phyloP scores from a whole-genome alignment of 2,888 invertebrate species.

The Odontocerum albicorne region DNA sequence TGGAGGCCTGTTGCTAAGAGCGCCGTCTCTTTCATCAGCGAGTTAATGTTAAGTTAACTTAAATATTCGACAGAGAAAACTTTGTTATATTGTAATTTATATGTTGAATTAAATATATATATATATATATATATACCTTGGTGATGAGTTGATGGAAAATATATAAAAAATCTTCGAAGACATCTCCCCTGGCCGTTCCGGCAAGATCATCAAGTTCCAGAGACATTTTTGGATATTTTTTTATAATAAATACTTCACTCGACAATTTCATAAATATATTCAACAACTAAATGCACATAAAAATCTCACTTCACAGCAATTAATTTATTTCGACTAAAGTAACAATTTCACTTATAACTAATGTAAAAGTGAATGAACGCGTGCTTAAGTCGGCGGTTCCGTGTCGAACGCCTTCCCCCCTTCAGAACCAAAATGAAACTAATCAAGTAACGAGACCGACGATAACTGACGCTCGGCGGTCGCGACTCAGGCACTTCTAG shows the following conservation, averaged over 20 bases:
- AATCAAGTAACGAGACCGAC: too few relatives aligned
- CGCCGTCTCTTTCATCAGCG: neutral
- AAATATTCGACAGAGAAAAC: neutral
- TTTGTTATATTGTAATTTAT: neutral
- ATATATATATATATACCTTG: constrained; percentile 14
- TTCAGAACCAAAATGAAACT: too few relatives aligned
- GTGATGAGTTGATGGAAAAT: constrained; percentile 61
- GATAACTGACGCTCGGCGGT: too few relatives aligned
- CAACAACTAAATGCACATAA: neutral
- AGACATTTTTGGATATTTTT: constrained; percentile 57
- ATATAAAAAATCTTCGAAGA: constrained; percentile 72
- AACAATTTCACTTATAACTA: too few relatives aligned
- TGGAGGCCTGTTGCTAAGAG: constrained; percentile 15
- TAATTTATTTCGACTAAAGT: neutral
- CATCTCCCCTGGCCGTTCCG: constrained; percentile 65
- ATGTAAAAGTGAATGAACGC: too few relatives aligned
- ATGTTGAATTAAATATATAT: neutral
- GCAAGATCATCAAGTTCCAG: constrained; percentile 66
- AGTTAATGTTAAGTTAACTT: neutral
- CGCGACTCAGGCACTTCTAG: too few relatives aligned
- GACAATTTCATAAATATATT: neutral
- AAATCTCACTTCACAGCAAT: neutral
- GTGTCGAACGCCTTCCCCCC: too few relatives aligned
- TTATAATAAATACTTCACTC: neutral
- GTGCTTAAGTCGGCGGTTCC: too few relatives aligned